Evolutionary conservation across 2,113 vertebrate genomes (phyloP).

Genomic region (Talpa occidentalis): DNA sequence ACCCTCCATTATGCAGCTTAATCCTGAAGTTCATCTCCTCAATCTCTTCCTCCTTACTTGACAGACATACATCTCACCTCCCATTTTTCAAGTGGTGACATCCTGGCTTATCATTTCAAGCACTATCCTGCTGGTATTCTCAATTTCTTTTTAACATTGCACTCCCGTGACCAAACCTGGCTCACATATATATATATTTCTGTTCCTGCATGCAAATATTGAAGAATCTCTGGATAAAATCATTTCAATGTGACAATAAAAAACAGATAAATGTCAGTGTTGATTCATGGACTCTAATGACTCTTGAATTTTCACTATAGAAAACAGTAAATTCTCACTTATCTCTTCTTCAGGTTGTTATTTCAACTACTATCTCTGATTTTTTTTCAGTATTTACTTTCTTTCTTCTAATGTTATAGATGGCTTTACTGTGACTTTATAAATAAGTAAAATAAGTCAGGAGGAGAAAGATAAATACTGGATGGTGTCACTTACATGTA

Average conservation of each 20-base stretch:
- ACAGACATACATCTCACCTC: too few relatives aligned
- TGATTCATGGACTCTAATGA: not conserved
- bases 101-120: not conserved
- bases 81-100: too few relatives aligned
- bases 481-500: too few relatives aligned
- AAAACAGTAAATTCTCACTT: not conserved
- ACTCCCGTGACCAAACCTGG: not conserved
- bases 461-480: too few relatives aligned
- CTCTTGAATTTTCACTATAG: not conserved
- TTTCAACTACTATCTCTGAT: not conserved
- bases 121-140: not conserved
- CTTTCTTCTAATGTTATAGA: not conserved
- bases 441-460: not conserved
- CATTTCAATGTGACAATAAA: not conserved
- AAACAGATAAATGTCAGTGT: not conserved
- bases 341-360: not conserved
- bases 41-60: too few relatives aligned
- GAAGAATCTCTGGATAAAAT: not conserved
- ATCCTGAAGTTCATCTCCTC: not conserved
- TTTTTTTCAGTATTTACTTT: not conserved
- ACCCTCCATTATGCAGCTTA: not conserved
- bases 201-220: not conserved
- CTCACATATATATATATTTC: not conserved
- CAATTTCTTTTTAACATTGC: not conserved
- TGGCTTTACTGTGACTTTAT: not conserved